Evolutionary conservation across 2,113 vertebrate genomes (phyloP).

Genomic region (Indicator indicator): DNA sequence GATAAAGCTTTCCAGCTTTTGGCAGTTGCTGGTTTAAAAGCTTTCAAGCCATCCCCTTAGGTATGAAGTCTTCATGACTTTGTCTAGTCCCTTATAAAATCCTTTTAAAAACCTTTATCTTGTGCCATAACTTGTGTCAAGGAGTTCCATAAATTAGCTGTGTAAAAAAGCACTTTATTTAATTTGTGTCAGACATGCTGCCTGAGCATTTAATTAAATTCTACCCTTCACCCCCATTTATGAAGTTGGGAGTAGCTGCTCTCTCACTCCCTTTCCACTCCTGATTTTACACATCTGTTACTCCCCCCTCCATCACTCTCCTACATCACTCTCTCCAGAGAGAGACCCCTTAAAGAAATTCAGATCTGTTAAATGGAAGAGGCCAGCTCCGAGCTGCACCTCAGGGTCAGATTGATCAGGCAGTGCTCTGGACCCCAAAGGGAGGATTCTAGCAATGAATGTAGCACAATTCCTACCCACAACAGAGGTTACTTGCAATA

Average conservation of each 20-base stretch:
- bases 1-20: background rate
- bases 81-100: slow-evolving; percentile 33
- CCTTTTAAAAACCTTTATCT: slow-evolving; percentile 25
- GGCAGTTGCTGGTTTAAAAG: background rate
- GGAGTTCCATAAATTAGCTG: slow-evolving; percentile 43
- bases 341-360: background rate
- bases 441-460: accelerated
- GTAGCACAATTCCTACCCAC: background rate
- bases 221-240: background rate
- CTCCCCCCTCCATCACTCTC: background rate
- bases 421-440: background rate
- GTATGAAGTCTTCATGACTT: slow-evolving; percentile 5
- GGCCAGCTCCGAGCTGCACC: background rate
- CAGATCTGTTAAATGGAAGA: background rate
- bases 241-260: background rate
- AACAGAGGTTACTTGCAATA: background rate
- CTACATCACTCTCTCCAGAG: background rate
- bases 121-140: slow-evolving; percentile 18
- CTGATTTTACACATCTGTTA: background rate
- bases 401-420: background rate
- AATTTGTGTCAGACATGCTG: slow-evolving; percentile 48
- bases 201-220: slow-evolving; percentile 33
- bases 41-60: background rate
- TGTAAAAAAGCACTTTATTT: slow-evolving; percentile 61
- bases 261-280: background rate